Evolutionary conservation across 2,888 invertebrate species (phyloP).

Genomic region (Plemyria rubiginata): DNA sequence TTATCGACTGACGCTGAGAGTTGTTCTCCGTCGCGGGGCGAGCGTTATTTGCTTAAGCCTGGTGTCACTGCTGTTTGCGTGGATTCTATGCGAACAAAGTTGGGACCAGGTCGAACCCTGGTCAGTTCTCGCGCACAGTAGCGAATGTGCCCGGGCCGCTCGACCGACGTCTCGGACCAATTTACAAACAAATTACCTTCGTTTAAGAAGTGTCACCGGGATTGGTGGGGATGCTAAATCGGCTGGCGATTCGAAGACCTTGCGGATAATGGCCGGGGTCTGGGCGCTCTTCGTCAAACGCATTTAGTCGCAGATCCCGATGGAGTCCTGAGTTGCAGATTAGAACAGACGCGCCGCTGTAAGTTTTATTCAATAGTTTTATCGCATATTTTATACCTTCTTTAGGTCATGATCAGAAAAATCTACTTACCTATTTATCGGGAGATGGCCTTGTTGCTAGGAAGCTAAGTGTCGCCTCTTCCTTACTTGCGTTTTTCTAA

Average conservation of each 20-base stretch:
- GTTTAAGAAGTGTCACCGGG: constrained; percentile 83
- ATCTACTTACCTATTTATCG: too few relatives aligned
- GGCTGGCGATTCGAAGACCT: constrained; percentile 80
- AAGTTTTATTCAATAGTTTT: constrained; percentile 48
- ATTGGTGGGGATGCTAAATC: constrained; percentile 84
- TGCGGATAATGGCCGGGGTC: constrained; percentile 78
- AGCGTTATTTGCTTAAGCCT: constrained; percentile 73
- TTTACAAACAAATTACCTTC: constrained; percentile 85
- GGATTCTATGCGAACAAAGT: constrained; percentile 47
- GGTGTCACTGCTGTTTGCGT: constrained; percentile 46
- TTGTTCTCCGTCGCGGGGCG: constrained; percentile 57
- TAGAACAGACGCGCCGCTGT: constrained; percentile 51
- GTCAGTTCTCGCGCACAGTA: constrained; percentile 64
- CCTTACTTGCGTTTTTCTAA: too few relatives aligned
- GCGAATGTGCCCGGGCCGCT: constrained; percentile 70
- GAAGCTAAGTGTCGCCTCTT: too few relatives aligned
- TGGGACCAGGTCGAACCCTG: constrained; percentile 64
- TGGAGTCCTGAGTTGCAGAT: constrained; percentile 64
- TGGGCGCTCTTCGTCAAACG: constrained; percentile 58
- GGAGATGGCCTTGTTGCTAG: too few relatives aligned
- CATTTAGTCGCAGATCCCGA: constrained; percentile 62
- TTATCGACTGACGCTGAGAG: constrained; percentile 78
- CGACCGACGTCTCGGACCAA: constrained; percentile 78
- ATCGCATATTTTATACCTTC: neutral
- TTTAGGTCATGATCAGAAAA: neutral